These are phyloP conservation scores for Ceratoteleas bidentatus DNA, from an alignment of 1,140 invertebrate genomes.

Conservation along the genomic window DNA sequence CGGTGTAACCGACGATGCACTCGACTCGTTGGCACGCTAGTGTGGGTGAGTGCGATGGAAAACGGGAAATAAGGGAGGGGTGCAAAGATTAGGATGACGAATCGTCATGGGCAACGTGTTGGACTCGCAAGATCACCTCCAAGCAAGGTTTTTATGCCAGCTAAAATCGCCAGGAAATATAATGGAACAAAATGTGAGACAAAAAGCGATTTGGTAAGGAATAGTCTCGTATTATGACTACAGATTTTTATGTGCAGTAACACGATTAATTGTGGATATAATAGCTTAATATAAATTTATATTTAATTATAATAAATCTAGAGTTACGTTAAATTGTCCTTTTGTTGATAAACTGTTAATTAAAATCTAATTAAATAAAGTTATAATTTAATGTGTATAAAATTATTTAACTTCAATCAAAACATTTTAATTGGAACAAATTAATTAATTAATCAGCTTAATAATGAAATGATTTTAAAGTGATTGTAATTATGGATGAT, in stretches of 20 bases:
- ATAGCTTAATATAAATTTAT: too few species aligned
- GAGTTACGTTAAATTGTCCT: too few species aligned
- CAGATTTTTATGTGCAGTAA: neutral
- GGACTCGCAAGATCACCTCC: constrained; percentile 30
- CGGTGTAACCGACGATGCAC: constrained; percentile 34
- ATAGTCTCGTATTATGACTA: neutral
- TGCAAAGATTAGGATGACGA: constrained; percentile 64
- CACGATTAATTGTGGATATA: neutral
- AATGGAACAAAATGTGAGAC: neutral
- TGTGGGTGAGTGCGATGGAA: constrained; percentile 49
- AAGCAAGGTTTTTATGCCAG: constrained; percentile 13
- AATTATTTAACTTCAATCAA: too few species aligned
- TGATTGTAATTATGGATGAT: neutral
- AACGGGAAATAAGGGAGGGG: constrained; percentile 55
- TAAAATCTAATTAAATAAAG: too few species aligned
- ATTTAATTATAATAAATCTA: too few species aligned
- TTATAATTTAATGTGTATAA: too few species aligned
- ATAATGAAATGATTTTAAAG: too few species aligned
- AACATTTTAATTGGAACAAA: too few species aligned
- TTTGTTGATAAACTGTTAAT: too few species aligned
- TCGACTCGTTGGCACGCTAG: constrained; percentile 16
- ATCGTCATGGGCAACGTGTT: constrained; percentile 55
- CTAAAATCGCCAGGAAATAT: neutral
- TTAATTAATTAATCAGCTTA: too few species aligned
- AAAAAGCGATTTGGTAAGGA: neutral